Percentiles rank a stretch among this genome's conserved stretches.
Conservation (phyloP, 2,113 vertebrate genomes). For the Lophotis ruficrista region DNA sequence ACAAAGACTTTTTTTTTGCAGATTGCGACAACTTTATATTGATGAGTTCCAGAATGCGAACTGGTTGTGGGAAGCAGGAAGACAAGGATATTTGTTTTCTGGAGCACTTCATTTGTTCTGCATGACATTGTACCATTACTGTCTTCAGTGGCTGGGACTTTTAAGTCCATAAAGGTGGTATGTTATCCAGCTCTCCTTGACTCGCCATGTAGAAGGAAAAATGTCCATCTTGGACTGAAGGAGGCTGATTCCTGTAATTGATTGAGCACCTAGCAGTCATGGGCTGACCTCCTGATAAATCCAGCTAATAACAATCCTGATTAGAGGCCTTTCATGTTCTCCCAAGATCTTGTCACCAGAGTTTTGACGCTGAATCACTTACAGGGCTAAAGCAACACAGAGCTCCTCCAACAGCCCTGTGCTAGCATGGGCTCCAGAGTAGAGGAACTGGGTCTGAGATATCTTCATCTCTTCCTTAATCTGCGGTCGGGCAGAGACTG, state of each 20-base stretch:
- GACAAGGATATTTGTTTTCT: background rate
- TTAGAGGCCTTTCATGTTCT: background rate
- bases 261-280: background rate
- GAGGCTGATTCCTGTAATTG: background rate
- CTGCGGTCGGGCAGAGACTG: background rate
- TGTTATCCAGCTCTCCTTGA: background rate
- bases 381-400: background rate
- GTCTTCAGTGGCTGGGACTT: background rate
- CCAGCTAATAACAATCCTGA: background rate
- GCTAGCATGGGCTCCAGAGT: background rate
- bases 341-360: background rate
- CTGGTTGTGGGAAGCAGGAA: background rate
- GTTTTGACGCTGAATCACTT: background rate
- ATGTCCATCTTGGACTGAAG: accelerated
- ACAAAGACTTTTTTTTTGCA: background rate
- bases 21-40: background rate
- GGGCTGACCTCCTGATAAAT: background rate
- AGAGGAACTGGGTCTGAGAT: background rate
- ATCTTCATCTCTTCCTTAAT: background rate
- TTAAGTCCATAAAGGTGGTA: background rate
- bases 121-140: background rate
- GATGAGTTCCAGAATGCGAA: background rate
- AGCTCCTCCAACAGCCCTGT: background rate
- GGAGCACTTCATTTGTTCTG: background rate
- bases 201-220: background rate